Evolutionary conservation across 2,113 vertebrate genomes (phyloP).

Genomic region (Lipotes vexillifer): DNA sequence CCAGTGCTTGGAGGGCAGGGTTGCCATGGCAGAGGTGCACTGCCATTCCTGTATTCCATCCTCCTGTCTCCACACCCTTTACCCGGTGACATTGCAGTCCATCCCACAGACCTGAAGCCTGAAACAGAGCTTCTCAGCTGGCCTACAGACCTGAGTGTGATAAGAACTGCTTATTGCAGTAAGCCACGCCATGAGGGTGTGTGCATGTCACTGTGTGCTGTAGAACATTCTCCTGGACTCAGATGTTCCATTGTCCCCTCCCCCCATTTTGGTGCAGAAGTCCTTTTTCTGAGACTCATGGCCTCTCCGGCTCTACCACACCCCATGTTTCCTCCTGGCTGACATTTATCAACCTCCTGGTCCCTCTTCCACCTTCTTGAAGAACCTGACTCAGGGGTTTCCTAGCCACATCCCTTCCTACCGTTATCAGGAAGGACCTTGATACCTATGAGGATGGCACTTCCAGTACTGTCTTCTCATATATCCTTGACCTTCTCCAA

Average conservation of each 20-base stretch:
- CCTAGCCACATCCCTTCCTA: not conserved
- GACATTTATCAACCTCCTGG: not conserved
- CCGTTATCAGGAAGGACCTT: not conserved
- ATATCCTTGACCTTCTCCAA: not conserved
- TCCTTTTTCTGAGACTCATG: not conserved
- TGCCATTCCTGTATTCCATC: not conserved
- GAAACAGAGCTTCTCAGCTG: too few species aligned
- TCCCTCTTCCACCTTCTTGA: not conserved
- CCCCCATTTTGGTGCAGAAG: not conserved
- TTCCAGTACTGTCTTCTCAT: not conserved
- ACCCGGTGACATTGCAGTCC: not conserved
- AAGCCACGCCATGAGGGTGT: accelerated
- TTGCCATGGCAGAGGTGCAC: accelerated
- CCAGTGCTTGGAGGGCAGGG: not conserved
- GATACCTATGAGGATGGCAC: not conserved
- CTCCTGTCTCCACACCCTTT: accelerated
- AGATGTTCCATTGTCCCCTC: accelerated
- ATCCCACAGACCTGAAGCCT: not conserved
- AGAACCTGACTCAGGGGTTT: not conserved
- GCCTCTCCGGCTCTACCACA: accelerated
- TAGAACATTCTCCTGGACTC: not conserved
- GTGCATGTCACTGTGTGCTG: accelerated
- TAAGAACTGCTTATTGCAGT: not conserved
- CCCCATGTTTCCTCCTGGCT: not conserved
- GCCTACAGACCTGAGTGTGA: not conserved